Evolutionary conservation across 2,888 invertebrate genomes (phyloP).

Genomic region (Eupithecia inturbata): DNA sequence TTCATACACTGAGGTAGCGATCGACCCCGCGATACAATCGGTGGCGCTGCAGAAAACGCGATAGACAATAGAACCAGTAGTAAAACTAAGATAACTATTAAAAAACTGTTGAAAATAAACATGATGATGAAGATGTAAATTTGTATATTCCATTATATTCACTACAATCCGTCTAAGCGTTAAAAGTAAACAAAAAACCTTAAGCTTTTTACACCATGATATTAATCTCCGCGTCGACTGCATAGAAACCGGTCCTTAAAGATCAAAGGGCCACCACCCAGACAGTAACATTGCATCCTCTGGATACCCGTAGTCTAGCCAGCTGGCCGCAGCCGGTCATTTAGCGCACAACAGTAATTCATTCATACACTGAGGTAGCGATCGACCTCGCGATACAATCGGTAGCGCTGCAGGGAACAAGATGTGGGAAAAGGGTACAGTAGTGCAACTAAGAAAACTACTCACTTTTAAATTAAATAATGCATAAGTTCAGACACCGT

Average conservation of each 20-base stretch:
- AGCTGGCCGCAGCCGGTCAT: conserved; percentile 22
- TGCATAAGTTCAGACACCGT: no score
- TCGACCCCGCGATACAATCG: conserved; percentile 41
- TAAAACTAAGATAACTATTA: neutral
- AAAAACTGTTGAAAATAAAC: no score
- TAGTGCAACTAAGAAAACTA: neutral
- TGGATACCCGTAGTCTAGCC: neutral
- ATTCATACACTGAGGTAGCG: conserved; percentile 48
- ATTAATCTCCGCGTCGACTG: no score
- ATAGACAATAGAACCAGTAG: conserved; percentile 12
- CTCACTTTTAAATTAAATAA: no score
- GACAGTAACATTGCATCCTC: neutral
- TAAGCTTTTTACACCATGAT: no score
- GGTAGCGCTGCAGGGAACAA: conserved; percentile 36
- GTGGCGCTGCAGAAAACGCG: conserved; percentile 35
- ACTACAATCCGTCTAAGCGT: no score
- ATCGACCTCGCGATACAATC: conserved; percentile 41
- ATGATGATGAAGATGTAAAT: no score
- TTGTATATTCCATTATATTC: no score
- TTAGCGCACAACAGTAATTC: conserved; percentile 37
- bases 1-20: conserved; percentile 48
- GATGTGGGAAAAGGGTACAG: conserved; percentile 8
- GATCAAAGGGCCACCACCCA: conserved; percentile 2
- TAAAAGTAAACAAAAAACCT: no score
- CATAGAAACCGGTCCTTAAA: neutral